Conservation (phyloP, 2,113 vertebrate genomes). For the Apeltes quadracus region DNA sequence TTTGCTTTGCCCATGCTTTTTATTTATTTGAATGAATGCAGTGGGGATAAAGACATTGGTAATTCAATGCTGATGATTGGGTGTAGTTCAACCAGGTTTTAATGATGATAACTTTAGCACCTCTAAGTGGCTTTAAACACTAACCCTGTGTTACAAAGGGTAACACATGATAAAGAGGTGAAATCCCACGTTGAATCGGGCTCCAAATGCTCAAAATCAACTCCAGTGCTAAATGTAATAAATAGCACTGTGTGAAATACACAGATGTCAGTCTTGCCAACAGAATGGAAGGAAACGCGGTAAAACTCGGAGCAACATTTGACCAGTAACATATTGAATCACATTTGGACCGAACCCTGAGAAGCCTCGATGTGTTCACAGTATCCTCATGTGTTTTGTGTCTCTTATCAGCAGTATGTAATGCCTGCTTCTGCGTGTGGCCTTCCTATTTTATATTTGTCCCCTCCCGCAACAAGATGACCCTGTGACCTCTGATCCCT, state of each 20-base stretch:
- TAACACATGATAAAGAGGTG: neutral
- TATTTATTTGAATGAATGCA: neutral
- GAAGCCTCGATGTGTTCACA: neutral
- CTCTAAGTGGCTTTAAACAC: neutral
- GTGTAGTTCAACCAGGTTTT: neutral
- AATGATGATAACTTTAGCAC: neutral
- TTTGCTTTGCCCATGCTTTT: neutral
- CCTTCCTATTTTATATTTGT: constrained; percentile 18
- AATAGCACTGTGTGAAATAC: neutral
- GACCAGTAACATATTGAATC: neutral
- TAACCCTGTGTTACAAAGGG: neutral
- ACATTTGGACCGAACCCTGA: neutral
- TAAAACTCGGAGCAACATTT: neutral
- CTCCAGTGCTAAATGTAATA: neutral
- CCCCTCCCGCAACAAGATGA: constrained; percentile 20
- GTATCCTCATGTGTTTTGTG: neutral
- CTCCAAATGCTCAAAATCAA: neutral
- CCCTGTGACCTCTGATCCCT: constrained; percentile 55
- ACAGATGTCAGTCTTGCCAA: neutral
- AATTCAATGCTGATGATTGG: neutral
- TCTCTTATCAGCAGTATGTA: neutral
- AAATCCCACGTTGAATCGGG: neutral
- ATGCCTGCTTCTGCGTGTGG: neutral
- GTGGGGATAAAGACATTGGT: neutral
- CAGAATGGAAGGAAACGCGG: neutral